Conservation (phyloP, 2,797 vertebrate genomes). For the Poecile montanus region DNA sequence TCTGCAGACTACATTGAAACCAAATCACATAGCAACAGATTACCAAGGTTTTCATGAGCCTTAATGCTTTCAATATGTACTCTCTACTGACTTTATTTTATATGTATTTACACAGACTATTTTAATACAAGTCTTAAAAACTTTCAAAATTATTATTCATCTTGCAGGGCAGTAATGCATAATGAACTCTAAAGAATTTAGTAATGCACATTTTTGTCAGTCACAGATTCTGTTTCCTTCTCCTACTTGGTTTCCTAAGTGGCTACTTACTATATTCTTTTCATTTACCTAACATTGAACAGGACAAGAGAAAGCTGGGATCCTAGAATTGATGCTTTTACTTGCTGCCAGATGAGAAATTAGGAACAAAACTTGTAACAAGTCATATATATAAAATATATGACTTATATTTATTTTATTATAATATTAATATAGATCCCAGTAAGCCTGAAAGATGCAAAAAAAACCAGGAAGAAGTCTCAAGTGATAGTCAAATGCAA, state of each 20-base stretch:
- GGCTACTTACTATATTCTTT: neutral
- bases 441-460: neutral
- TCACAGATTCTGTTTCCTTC: neutral
- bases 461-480: neutral
- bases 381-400: neutral
- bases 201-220: neutral
- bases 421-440: neutral
- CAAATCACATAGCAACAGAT: constrained; percentile 44
- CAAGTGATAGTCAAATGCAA: neutral
- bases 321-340: neutral
- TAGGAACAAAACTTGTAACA: neutral
- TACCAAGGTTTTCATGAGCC: neutral
- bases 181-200: neutral
- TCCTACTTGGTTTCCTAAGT: neutral
- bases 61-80: neutral
- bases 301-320: neutral
- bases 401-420: neutral
- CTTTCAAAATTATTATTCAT: neutral
- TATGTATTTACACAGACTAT: constrained; percentile 11
- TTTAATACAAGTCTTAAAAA: constrained; percentile 9
- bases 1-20: constrained; percentile 15
- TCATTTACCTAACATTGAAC: neutral
- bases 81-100: constrained; percentile 3
- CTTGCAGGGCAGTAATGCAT: neutral
- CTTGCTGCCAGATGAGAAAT: neutral